These are phyloP conservation scores for Dunckerocampus dactyliophorus DNA, from an alignment of 2,113 vertebrate genomes.

Conservation along the genomic window DNA sequence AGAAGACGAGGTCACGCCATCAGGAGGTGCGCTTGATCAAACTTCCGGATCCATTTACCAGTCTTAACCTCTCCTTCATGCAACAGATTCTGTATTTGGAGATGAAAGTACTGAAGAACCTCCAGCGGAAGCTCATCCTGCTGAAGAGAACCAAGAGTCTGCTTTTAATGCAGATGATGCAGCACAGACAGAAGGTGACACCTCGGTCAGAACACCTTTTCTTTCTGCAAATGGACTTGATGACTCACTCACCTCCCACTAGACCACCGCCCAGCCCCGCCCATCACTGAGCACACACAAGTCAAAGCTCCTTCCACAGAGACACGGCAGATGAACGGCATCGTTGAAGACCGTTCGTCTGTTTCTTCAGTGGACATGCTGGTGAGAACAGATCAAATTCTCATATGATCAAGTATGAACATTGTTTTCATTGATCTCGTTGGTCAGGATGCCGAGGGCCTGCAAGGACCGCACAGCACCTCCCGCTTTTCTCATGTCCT, in stretches of 20 bases:
- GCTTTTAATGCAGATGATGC: constrained; percentile 2
- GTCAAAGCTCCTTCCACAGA: constrained; percentile 60
- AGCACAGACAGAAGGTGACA: constrained; percentile 20
- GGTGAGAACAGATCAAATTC: constrained; percentile 66
- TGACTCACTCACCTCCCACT: constrained; percentile 20
- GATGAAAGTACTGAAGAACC: constrained; percentile 32
- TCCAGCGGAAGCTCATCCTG: constrained; percentile 10
- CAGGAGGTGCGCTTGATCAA: constrained; percentile 32
- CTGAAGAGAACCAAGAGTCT: constrained; percentile 12
- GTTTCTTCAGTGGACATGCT: constrained; percentile 89
- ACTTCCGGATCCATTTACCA: not conserved
- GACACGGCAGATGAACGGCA: constrained; percentile 84
- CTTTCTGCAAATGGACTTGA: not conserved
- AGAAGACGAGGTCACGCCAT: constrained; percentile 24
- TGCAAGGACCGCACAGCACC: constrained; percentile 76
- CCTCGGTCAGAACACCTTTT: constrained; percentile 10
- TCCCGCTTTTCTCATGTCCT: constrained; percentile 89
- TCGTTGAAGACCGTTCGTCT: constrained; percentile 87
- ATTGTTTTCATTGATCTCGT: not conserved
- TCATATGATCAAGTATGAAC: too few relatives aligned
- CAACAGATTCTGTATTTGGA: constrained; percentile 51
- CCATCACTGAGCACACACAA: constrained; percentile 52
- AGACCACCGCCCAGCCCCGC: constrained; percentile 37
- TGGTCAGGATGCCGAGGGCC: constrained; percentile 80
- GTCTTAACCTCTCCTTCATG: not conserved